Conservation (phyloP, 2,888 invertebrate species). For the Blastobasis adustella region DNA sequence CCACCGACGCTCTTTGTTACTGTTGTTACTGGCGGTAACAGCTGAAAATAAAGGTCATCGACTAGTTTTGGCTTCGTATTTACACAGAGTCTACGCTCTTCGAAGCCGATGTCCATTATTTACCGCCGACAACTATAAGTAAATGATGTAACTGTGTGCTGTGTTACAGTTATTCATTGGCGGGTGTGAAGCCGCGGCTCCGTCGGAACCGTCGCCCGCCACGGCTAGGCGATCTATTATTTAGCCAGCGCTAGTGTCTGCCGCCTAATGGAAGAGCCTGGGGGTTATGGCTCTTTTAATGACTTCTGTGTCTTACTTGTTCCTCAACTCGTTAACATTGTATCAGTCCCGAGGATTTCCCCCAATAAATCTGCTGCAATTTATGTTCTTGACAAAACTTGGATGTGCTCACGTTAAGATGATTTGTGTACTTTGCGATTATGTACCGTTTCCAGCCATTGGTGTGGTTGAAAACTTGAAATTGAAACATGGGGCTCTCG, state of each 20-base stretch:
- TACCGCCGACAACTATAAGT: too few species aligned
- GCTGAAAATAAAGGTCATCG: too few species aligned
- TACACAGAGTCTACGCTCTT: too few species aligned
- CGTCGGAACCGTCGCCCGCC: too few species aligned
- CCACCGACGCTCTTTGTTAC: too few species aligned
- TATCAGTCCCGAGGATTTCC: background rate
- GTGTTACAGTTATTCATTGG: too few species aligned
- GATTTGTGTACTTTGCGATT: background rate
- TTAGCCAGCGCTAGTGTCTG: background rate
- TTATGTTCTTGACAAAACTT: background rate
- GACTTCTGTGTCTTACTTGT: conserved; percentile 6
- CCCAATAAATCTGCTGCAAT: background rate
- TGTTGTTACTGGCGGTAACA: too few species aligned
- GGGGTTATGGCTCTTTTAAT: conserved; percentile 9
- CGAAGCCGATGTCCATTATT: too few species aligned
- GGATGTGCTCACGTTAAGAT: background rate
- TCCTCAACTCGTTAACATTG: conserved; percentile 4
- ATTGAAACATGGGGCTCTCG: background rate
- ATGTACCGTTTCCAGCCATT: background rate
- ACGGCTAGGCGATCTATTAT: conserved; percentile 6
- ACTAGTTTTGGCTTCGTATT: too few species aligned
- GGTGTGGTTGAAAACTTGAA: background rate
- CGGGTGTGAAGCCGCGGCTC: too few species aligned
- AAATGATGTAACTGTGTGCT: too few species aligned
- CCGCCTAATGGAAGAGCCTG: conserved; percentile 3